Evolutionary conservation across 1,140 invertebrate genomes (phyloP).

Genomic region (Leptinotarsa defecta): DNA sequence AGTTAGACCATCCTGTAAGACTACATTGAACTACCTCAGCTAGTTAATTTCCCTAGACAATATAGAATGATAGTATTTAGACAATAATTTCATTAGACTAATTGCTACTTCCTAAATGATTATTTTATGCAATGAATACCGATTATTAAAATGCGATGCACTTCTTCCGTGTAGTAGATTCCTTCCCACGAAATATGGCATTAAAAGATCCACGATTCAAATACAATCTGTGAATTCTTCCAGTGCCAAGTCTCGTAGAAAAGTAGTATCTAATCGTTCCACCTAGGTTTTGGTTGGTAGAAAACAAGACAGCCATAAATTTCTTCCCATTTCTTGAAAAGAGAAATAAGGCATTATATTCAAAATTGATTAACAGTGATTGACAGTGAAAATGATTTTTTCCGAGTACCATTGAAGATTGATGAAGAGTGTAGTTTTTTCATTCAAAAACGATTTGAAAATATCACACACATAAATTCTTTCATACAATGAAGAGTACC

Average conservation of each 20-base stretch:
- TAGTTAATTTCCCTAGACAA: no score
- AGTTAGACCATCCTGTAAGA: no score
- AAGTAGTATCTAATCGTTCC: constrained; percentile 19
- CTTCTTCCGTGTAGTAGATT: constrained; percentile 10
- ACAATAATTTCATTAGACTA: not conserved
- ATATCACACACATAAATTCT: no score
- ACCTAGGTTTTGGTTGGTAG: not conserved
- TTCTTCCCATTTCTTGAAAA: not conserved
- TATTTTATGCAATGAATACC: not conserved
- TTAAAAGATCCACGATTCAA: constrained; percentile 59
- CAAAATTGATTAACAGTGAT: no score
- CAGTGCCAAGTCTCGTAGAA: constrained; percentile 58
- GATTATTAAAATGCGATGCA: not conserved
- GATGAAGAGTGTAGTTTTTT: no score
- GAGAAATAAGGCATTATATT: no score
- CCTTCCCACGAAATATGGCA: constrained; percentile 56
- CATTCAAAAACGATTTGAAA: no score
- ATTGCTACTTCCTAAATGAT: constrained; percentile 2
- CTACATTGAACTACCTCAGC: no score
- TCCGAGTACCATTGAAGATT: no score
- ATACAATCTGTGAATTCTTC: constrained; percentile 61
- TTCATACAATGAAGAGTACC: no score
- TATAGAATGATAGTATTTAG: not conserved
- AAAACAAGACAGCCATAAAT: constrained; percentile 15
- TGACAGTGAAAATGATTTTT: no score